Evolutionary conservation across 2,888 invertebrate genomes (phyloP), one percentile per base, ranked within the genome.

Genomic region (Lobophora halterata): DNA sequence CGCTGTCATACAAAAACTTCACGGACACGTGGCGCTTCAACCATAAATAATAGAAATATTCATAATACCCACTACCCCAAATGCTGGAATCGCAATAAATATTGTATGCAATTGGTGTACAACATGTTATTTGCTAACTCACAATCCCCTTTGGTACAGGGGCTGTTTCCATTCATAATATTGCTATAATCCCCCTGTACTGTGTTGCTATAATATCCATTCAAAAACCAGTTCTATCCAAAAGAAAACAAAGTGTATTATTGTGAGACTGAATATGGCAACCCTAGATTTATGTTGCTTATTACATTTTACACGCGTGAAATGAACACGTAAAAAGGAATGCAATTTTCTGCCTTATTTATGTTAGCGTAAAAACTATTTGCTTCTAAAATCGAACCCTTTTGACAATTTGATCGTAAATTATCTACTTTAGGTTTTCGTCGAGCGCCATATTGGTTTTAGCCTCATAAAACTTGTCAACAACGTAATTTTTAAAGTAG

Each of bases 231-330:
- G 60, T 74, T 67, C 61, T 74, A 65, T 37, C 32, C 11, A 18
- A 8, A 46, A 47, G 19, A 7, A 13, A 8, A 43, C 39, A 51
- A 32, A 41, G 45, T 12, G n/a, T 23, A 6, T 49, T 47, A 46
- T 39, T 32, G 29, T 24, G 5, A 12, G 28, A 4, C 32, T 1
- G 5, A 32, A 33, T 21, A 58, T 58, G 58, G 58, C 52, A 61
- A 61, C 72, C 65, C 64, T 67, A 71, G 74, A 85, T 83, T 82
- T 82, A 81, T 79, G 69, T 71, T 71, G 70, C 79, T 82, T 82
- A 82, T 82, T 79, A 81, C 74, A 79, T 82, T 82, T 80, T 79
- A 77, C 71, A 72, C 75, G 77, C 80, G 76, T 76, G 79, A 79
- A 82, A 79, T 79, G 74, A 79, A 70, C 74, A 70, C 58, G 67